Conservation (phyloP, 1,140 invertebrate species). For the Phthorimaea operculella region DNA sequence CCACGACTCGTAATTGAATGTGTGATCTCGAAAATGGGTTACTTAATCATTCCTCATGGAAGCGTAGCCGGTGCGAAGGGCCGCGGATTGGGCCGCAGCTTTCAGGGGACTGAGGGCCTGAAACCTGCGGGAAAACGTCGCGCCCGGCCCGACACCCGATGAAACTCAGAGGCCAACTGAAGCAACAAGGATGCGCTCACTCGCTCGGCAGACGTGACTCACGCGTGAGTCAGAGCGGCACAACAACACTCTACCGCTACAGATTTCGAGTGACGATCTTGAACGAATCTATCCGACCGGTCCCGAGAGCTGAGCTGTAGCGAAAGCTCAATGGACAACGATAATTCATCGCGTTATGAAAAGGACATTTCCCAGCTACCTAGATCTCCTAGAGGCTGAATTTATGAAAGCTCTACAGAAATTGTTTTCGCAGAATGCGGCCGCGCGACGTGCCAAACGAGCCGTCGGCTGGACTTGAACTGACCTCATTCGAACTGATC, state of each 20-base stretch:
- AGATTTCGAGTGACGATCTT: not conserved
- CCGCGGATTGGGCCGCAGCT: slow-evolving; percentile 17
- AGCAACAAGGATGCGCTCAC: slow-evolving; percentile 13
- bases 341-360: slow-evolving; percentile 34
- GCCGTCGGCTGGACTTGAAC: not conserved
- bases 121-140: slow-evolving; percentile 59
- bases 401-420: slow-evolving; percentile 8
- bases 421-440: not conserved
- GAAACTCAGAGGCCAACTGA: slow-evolving; percentile 25
- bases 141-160: slow-evolving; percentile 51
- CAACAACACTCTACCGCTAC: slow-evolving; percentile 14
- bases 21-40: slow-evolving; percentile 29
- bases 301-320: slow-evolving; percentile 12
- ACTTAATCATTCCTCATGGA: slow-evolving; percentile 48
- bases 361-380: slow-evolving; percentile 35
- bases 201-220: slow-evolving; percentile 29
- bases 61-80: slow-evolving; percentile 12
- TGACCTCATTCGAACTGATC: not conserved
- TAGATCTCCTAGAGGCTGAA: slow-evolving; percentile 10
- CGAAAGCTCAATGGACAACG: slow-evolving; percentile 49
- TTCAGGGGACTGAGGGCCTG: slow-evolving; percentile 49
- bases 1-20: slow-evolving; percentile 19
- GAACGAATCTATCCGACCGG: slow-evolving; percentile 17
- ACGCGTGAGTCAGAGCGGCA: slow-evolving; percentile 37
- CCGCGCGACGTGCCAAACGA: not conserved